A percentile compares a stretch with the other conserved stretches of the same genome.
These are phyloP conservation scores for Parochlus steinenii DNA, from an alignment of 2,888 invertebrate genomes.

Conservation along the genomic window DNA sequence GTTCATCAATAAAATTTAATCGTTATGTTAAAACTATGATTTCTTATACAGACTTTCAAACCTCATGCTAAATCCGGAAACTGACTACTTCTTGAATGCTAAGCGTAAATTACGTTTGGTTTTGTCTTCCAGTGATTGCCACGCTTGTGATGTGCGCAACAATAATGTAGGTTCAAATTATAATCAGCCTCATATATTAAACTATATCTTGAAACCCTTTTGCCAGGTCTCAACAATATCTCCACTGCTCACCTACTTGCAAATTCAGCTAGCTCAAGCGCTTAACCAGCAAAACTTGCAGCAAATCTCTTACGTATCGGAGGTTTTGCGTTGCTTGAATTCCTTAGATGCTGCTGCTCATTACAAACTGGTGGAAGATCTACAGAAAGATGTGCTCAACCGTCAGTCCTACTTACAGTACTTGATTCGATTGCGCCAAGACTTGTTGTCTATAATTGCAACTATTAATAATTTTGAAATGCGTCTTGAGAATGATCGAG, in stretches of 20 bases:
- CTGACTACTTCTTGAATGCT: conserved; percentile 21
- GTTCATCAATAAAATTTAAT: background rate
- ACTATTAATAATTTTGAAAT: conserved; percentile 46
- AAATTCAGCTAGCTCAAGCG: conserved; percentile 66
- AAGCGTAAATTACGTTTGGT: conserved; percentile 84
- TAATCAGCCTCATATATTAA: background rate
- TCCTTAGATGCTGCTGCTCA: conserved; percentile 54
- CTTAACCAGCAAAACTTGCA: conserved; percentile 62
- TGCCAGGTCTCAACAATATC: conserved; percentile 23
- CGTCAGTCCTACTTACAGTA: conserved; percentile 70
- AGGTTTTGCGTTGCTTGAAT: conserved; percentile 63
- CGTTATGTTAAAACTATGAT: background rate
- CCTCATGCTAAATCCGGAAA: background rate
- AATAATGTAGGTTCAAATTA: conserved; percentile 32
- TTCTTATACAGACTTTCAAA: conserved; percentile 6
- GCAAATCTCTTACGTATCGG: conserved; percentile 62
- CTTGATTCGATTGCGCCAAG: conserved; percentile 62
- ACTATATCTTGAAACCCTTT: background rate
- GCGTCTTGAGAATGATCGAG: conserved; percentile 49
- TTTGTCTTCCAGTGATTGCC: conserved; percentile 71
- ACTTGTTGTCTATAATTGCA: conserved; percentile 55
- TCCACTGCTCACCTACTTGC: conserved; percentile 46
- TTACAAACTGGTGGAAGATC: conserved; percentile 51
- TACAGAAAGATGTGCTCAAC: conserved; percentile 59
- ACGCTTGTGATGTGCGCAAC: conserved; percentile 44